Evolutionary conservation across 23 tunicate genomes (phyloP), one percentile per base, ranked within the genome.

Genomic region (Halocynthia aurantium): DNA sequence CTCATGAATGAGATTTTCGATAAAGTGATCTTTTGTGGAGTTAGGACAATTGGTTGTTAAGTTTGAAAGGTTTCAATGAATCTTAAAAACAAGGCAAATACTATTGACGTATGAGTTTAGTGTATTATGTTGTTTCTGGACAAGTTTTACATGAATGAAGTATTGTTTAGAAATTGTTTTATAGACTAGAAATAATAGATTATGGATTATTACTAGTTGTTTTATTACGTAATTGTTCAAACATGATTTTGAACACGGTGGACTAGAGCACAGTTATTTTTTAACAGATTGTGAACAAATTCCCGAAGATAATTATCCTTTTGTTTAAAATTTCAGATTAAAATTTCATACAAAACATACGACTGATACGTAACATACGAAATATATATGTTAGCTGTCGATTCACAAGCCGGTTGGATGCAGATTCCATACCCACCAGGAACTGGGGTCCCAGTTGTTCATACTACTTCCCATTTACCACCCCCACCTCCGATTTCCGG

Each of bases 361-460:
- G 56, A 74, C 58, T 17, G 55, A 11, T 74, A 11, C 22, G 10
- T 40, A 74, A 74, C n/a, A n/a, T 31, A 0, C 4, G 44, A 31
- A 31, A 31, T 31, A 31, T 74, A 69, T 40, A 85, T 85, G 90
- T 65, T 85, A 52, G 83, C 90, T 63, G 90, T 85, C 57, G 88
- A 84, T 58, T 54, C 78, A 21, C 67, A 54, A 60, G 50, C 74
- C 64, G 67, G 76, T 73, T 84, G 88, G 96, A 84, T 84, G 88
- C 96, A 75, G 69, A 80, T 89, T 67, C 96, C 84, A 13, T 89
- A 89, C 82, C 67, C 88, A 8, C n/a, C 88, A 6, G 78, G 78
- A 74, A 55, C 74, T n/a, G 85, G 82, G 15, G 75, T 89, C 5
- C 62, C 78, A 22, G 78, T 74, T 62, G 64, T 74, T 12, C 85